phyloP scores from a whole-genome alignment of 1,140 invertebrate genomes.

The Rhagoletis zephyria region DNA sequence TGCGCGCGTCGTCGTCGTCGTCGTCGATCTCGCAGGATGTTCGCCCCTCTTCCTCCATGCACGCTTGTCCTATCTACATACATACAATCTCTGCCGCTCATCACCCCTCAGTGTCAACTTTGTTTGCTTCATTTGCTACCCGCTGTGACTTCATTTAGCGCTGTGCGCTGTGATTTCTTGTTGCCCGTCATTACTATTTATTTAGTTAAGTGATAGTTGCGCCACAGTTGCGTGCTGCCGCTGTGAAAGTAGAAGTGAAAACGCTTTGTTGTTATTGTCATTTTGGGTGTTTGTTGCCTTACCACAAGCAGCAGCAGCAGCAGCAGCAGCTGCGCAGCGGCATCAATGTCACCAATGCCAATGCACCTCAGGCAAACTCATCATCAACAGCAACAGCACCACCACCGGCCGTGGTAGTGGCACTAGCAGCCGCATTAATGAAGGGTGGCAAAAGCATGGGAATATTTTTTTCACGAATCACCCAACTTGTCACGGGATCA shows the following conservation, averaged over 20 bases:
- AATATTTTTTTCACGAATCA: slow-evolving; percentile 5
- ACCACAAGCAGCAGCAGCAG: background rate
- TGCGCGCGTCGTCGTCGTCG: slow-evolving; percentile 11
- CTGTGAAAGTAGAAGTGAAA: background rate
- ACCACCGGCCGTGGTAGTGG: background rate
- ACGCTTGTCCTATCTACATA: background rate
- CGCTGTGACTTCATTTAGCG: background rate
- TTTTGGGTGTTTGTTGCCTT: slow-evolving; percentile 17
- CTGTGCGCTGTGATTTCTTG: slow-evolving; percentile 22
- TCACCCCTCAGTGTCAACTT: background rate
- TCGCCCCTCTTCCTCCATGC: background rate
- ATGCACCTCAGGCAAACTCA: background rate
- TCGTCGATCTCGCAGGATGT: background rate
- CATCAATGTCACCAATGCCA: background rate
- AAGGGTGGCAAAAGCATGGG: slow-evolving; percentile 50
- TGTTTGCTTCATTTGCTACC: background rate
- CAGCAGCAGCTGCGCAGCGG: background rate
- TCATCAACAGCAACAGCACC: background rate
- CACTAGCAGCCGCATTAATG: background rate
- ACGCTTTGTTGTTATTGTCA: slow-evolving; percentile 17
- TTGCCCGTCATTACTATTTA: slow-evolving; percentile 46
- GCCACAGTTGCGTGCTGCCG: background rate
- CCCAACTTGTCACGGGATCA: slow-evolving; percentile 3
- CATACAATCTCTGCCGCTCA: background rate
- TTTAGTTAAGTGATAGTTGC: slow-evolving; percentile 45